phyloP scores from a whole-genome alignment of 2,888 invertebrate species.

The Sphinx pinastri region DNA sequence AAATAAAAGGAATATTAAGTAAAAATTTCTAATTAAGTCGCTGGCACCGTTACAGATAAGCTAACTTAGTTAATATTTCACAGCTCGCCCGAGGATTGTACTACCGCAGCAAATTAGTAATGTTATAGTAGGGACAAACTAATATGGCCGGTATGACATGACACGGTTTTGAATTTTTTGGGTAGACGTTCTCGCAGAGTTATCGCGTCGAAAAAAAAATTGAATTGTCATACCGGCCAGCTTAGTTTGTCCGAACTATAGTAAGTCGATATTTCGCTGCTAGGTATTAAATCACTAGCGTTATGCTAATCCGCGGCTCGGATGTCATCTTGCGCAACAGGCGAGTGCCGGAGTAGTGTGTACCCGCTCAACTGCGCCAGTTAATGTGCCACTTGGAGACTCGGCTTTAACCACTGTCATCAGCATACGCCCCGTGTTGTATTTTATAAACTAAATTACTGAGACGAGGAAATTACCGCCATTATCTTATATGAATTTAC shows the following conservation, averaged over 20 bases:
- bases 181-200: too few species aligned
- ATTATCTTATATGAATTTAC: constrained; percentile 34
- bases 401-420: constrained; percentile 55
- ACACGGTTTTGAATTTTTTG: too few species aligned
- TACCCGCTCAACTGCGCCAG: constrained; percentile 68
- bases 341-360: constrained; percentile 68
- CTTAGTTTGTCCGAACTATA: too few species aligned
- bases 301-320: constrained; percentile 78
- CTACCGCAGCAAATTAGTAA: constrained; percentile 1
- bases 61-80: not conserved
- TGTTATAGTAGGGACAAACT: too few species aligned
- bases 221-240: too few species aligned
- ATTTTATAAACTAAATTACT: constrained; percentile 50
- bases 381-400: constrained; percentile 63
- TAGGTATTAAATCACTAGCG: constrained; percentile 57
- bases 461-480: constrained; percentile 42
- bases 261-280: constrained; percentile 36
- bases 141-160: too few species aligned
- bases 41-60: not conserved
- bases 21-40: not conserved
- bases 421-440: constrained; percentile 43
- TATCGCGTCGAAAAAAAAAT: too few species aligned
- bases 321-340: constrained; percentile 82
- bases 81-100: not conserved
- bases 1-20: not conserved